Evolutionary conservation across 1,140 invertebrate genomes (phyloP), one percentile per base, ranked within the genome.

Genomic region (Coelopa frigida): DNA sequence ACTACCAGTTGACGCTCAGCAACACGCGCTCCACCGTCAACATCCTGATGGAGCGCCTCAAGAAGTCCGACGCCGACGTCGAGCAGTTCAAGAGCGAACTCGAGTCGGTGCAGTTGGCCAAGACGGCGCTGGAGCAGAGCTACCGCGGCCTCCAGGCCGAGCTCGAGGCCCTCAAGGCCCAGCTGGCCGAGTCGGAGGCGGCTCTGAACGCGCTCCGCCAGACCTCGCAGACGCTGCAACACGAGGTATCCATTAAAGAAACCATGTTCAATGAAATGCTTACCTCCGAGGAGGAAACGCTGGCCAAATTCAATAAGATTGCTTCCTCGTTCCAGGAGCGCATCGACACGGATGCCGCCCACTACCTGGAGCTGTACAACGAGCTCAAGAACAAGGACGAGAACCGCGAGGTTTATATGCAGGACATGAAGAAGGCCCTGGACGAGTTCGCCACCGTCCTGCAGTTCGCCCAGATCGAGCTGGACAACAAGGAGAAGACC

Each of bases 51-150:
- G 72, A 70, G 39, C 62, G 74, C 17, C 53, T 76, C 2, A 67
- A 74, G 49, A 63, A 73, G 40, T 75, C 73, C 14, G 73, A 76
- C 51, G 58, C 64, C 24, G 74, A 75, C 53, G 74, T 76, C n/a
- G 73, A 74, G 54, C 72, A 72, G 23, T 57, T 72, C 35, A 73
- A 73, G 46, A 54, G 61, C n/a, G 74, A 75, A 54, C 51, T 74
- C 22, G 63, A 67, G 39, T 58, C 59, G 1, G 57, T 70, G 32
- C 71, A 74, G 54, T 40, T 61, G 51, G 64, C 68, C 36, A 68
- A 74, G 46, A 57, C 71, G 0, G 63, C 72, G 0, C 50, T 70
- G 45, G 73, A 75, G 58, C 55, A 61, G 18, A 71, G 63, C 55
- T 70, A 68, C 44, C 51, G 67, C 14, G 51, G 61, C 4, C 49